Base-by-base conservation (phyloP, 2,113 vertebrate genomes). In the Mirza zaza region DNA sequence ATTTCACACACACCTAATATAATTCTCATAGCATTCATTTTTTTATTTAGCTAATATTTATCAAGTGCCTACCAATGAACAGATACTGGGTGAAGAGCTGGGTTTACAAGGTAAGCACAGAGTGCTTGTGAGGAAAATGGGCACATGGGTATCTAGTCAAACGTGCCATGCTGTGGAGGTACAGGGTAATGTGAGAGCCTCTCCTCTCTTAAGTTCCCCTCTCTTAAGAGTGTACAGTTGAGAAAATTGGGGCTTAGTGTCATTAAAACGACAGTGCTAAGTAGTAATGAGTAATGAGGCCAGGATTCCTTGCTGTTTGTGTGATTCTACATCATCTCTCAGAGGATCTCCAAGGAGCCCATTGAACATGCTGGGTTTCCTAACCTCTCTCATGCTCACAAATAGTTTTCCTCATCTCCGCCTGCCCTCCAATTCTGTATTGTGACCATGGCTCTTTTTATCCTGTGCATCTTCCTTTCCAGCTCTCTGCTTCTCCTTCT, bases 1-100 rank as follows among this genome's bases (percentile, higher is more conserved):
- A 48, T 81, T 82, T 91, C 67, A 83, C 14, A 13, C 18, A 70
- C 2, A 36, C 80, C 36, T 34, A 27, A 45, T 83, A 68, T 82
- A 55, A 42, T 76, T 10, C 23, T 59, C 61, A 75, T 27, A 65
- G 23, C 6, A 27, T 70, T 83, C 55, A 61, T 52, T 70, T 79
- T 55, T 13, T 39, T 61, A 79, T 73, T 82, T 32, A 21, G 27
- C 32, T 83, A 39, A 8, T 48, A 84, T 89, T 81, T 93, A 87
- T 2, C 5, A 1, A 55, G 21, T 23, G 48, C 34, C 42, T 63
- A 36, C 6, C 1, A 1, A 32, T 5, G 3, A 61, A 32, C 57
- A 71, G 80, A 34, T 27, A 15, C 1, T 17, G 59, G 73, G 18
- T 48, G 5, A 87, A 42, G 13, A 21, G 36, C 82, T 61, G 55